These are phyloP conservation scores for Thymelicus acteon DNA, from an alignment of 2,888 invertebrate species.

Conservation along the genomic window DNA sequence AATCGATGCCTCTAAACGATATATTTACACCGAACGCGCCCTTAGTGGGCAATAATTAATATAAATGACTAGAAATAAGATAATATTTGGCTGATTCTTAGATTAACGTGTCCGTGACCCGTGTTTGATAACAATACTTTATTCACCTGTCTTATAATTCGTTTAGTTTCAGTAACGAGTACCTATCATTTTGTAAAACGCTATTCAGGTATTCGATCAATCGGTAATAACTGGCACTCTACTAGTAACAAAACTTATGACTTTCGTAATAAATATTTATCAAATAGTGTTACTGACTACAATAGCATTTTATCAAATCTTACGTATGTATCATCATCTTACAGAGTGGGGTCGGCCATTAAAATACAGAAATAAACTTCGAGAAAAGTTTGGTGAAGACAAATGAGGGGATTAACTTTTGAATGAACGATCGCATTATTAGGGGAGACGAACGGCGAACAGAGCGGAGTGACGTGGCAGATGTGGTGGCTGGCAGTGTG, in stretches of 20 bases:
- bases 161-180: slow-evolving; percentile 59
- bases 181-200: slow-evolving; percentile 32
- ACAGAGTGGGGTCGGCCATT: background rate
- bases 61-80: slow-evolving; percentile 53
- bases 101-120: slow-evolving; percentile 46
- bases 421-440: slow-evolving; percentile 35
- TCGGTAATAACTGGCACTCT: slow-evolving; percentile 33
- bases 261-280: slow-evolving; percentile 33
- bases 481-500: background rate
- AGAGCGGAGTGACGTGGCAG: slow-evolving; percentile 17
- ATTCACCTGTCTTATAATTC: slow-evolving; percentile 75
- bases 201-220: slow-evolving; percentile 23
- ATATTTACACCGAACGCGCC: slow-evolving; percentile 49
- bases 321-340: slow-evolving; percentile 12
- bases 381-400: slow-evolving; percentile 30
- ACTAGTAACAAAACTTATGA: slow-evolving; percentile 37
- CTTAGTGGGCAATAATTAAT: slow-evolving; percentile 36
- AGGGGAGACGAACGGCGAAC: slow-evolving; percentile 31
- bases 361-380: slow-evolving; percentile 15
- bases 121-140: slow-evolving; percentile 54
- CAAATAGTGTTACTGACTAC: slow-evolving; percentile 26
- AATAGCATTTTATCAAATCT: slow-evolving; percentile 33
- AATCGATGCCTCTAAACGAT: slow-evolving; percentile 48
- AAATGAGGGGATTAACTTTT: slow-evolving; percentile 32
- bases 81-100: slow-evolving; percentile 53